Evolutionary conservation across 2,113 vertebrate species (phyloP), one percentile per base, ranked within the genome.

Genomic region (Apteryx owenii): DNA sequence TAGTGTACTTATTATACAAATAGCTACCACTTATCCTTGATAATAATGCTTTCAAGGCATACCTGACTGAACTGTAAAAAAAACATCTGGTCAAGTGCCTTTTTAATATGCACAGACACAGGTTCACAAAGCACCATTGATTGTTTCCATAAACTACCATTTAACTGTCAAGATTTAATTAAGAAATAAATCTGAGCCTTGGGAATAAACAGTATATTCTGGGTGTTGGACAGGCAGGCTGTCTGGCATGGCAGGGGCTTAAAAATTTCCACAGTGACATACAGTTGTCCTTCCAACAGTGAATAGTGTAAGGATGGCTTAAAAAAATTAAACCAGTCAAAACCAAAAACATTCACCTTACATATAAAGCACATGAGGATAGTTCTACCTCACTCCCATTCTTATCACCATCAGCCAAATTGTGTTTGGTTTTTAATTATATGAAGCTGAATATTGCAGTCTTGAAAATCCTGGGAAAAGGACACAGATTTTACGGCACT

Each of bases 51-150:
- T 93, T 90, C 70, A 89, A 90, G 78, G 42, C 80, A 68, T 82
- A 95, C 53, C 90, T 97, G 90, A 62, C 66, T 92, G 81, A 95
- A 89, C 82, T 92, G 73, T 72, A 88, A 95, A 96, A 85, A 87
- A 7, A 19, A 13, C 83, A 28, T 86, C 88, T 94, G 89, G 92
- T 84, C 90, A 92, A 97, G 81, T 38, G 88, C 40, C 76, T 64
- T 21, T 91, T 90, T 89, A 65, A 77, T 71, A 78, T 65, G 65
- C 69, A 29, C 50, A 92, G 64, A 13, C 1, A 9, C 69, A 40
- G 36, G 25, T 66, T 85, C 2, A 4, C 42, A 75, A 94, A 80
- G 12, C 25, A 62, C 38, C 26, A 17, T 18, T 65, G 80, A 61
- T 71, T 76, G 38, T 69, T 90, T 85, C 62, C 23, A 87, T 89